Percentiles rank a stretch among this genome's conserved stretches.
phyloP scores from a whole-genome alignment of 1,140 invertebrate species.

The Tetragnatha versicolor region DNA sequence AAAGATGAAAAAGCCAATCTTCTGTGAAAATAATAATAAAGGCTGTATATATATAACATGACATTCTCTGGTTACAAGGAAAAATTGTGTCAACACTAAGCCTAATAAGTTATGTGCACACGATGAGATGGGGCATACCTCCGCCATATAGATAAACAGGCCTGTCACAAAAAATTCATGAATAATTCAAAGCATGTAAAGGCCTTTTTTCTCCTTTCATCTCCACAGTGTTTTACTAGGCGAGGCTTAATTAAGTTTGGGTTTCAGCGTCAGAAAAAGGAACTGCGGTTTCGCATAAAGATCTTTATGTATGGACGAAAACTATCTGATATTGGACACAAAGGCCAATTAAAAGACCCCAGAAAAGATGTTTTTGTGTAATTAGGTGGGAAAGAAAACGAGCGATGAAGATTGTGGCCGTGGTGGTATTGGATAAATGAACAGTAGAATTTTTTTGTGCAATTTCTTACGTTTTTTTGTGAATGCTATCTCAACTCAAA shows the following conservation, averaged over 20 bases:
- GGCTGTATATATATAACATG: no score
- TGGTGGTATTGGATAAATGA: no score
- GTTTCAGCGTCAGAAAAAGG: not conserved
- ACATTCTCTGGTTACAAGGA: not conserved
- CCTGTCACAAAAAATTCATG: conserved; percentile 6
- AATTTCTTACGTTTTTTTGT: no score
- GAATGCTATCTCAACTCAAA: no score
- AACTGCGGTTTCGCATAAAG: not conserved
- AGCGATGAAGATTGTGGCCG: no score
- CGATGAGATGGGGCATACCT: conserved; percentile 13
- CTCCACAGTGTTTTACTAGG: not conserved
- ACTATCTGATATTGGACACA: not conserved
- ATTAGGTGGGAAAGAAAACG: no score
- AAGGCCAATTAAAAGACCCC: not conserved
- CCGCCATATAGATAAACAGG: not conserved
- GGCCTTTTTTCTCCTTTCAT: not conserved
- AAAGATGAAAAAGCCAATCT: no score
- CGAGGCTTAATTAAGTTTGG: conserved; percentile 10
- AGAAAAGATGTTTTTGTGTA: no score
- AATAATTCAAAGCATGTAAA: conserved; percentile 30
- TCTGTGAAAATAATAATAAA: no score
- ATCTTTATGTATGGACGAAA: conserved; percentile 2
- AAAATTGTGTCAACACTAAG: conserved; percentile 6
- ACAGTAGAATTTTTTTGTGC: no score
- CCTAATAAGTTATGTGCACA: conserved; percentile 3